Percentiles rank a stretch among this genome's conserved stretches.
phyloP scores from a whole-genome alignment of 2,797 vertebrate genomes.

The Podargus strigoides region DNA sequence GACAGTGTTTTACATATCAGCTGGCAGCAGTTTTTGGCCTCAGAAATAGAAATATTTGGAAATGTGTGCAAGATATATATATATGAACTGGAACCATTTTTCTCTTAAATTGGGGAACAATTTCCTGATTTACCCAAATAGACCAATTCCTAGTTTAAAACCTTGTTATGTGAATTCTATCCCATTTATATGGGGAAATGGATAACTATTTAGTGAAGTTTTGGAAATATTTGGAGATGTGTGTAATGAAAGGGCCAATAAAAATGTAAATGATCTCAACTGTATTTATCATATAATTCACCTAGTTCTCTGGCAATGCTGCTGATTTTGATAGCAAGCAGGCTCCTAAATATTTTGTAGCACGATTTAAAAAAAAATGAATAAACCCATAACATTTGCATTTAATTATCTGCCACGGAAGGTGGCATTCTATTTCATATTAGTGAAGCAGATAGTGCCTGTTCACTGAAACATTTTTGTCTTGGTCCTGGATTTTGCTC shows the following conservation, averaged over 20 bases:
- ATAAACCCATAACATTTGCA: neutral
- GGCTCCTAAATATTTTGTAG: neutral
- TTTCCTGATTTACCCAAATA: neutral
- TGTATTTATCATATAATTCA: neutral
- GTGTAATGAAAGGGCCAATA: neutral
- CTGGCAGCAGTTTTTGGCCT: neutral
- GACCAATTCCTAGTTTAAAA: neutral
- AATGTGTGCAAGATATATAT: neutral
- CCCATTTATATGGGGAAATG: neutral
- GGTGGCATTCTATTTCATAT: neutral
- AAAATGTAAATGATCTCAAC: conserved; percentile 15
- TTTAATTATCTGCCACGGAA: neutral
- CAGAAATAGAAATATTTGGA: neutral
- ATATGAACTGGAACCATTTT: neutral
- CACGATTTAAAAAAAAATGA: neutral
- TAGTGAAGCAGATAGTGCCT: neutral
- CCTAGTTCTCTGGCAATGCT: neutral
- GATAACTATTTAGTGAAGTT: neutral
- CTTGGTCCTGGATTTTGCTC: neutral
- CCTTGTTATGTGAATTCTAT: neutral
- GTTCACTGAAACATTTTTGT: neutral
- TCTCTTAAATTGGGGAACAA: neutral
- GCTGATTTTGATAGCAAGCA: neutral
- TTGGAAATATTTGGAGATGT: neutral
- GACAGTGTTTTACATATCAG: neutral